Base-by-base conservation (phyloP, 2,797 vertebrate species). In the Mionectes olivaceus region DNA sequence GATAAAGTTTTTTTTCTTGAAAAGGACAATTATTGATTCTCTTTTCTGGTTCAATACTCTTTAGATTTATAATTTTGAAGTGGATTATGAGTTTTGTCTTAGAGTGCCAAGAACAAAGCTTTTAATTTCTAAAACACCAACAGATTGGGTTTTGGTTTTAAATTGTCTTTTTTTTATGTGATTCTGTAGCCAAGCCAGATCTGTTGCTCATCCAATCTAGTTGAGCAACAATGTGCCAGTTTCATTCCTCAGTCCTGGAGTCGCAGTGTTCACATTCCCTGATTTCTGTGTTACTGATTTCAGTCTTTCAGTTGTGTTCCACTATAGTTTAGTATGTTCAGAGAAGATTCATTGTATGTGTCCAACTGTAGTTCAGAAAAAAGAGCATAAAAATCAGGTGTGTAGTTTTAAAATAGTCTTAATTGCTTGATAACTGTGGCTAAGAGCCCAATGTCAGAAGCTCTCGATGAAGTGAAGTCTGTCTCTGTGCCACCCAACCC, bases 1-100 rank as follows among this genome's bases (percentile, higher is more conserved):
- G 13, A 95, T 89, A 93, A 79, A 78, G 2, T 19, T 52, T 30
- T 90, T 90, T 94, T 95, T 89, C 91, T 77, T 43, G 80, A 61
- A 55, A 89, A 86, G 25, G 65, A 28, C 11, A 56, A 18, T 44
- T 79, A 53, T 1, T 5, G 23, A 17, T 76, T 69, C n/a, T 79
- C 33, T 71, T 43, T 67, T 56, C n/a, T 67, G 11, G 2, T 49
- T 81, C 35, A 50, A 0, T 16, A 4, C 4, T 35, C 43, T 37
- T 65, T 1, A 41, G 47, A 21, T 4, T 79, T 50, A 2, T 3
- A 47, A 7, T 47, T 85, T 33, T 78, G 68, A 33, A 2, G 3
- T 18, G 33, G 25, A 46, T 46, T 60, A 24, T 7, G 19, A 57
- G 6, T 23, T 64, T 63, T 74, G 46, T 53, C 14, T 80, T 53